Percentiles rank a stretch among this genome's conserved stretches.
Evolutionary conservation across 2,113 vertebrate genomes (phyloP).

Genomic region (Butorides virescens): DNA sequence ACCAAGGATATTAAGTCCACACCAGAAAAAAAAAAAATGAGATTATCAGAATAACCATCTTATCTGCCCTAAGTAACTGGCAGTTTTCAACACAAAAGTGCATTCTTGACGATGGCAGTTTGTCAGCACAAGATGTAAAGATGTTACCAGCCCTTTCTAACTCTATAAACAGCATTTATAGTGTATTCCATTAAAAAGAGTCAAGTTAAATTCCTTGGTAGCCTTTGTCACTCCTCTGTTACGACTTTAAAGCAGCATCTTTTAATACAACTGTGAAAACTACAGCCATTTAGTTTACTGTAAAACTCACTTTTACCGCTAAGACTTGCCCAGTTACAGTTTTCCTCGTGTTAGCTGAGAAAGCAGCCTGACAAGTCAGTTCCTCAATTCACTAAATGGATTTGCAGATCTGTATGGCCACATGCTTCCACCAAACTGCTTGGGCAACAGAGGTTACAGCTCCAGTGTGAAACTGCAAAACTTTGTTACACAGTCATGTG

Average conservation of each 20-base stretch:
- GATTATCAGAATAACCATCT: not conserved
- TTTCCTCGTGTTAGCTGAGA: not conserved
- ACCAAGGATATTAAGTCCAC: not conserved
- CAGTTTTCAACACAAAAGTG: not conserved
- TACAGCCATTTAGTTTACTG: not conserved
- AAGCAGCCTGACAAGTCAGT: not conserved
- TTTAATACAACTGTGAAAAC: not conserved
- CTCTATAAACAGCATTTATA: not conserved
- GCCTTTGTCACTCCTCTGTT: not conserved
- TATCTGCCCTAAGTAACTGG: not conserved
- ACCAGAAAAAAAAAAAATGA: not conserved
- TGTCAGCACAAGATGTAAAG: not conserved
- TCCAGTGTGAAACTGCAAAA: not conserved
- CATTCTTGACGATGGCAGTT: not conserved
- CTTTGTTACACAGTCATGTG: not conserved
- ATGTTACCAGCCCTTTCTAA: not conserved
- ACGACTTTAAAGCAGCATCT: not conserved
- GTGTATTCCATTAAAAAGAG: not conserved
- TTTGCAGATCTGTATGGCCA: not conserved
- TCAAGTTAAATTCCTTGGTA: not conserved
- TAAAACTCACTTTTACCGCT: not conserved
- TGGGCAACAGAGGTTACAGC: not conserved
- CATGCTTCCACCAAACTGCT: not conserved
- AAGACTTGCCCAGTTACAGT: not conserved
- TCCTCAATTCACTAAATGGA: not conserved